Conservation (phyloP, 2,888 invertebrate species). For the Drosophila aldrichi region DNA sequence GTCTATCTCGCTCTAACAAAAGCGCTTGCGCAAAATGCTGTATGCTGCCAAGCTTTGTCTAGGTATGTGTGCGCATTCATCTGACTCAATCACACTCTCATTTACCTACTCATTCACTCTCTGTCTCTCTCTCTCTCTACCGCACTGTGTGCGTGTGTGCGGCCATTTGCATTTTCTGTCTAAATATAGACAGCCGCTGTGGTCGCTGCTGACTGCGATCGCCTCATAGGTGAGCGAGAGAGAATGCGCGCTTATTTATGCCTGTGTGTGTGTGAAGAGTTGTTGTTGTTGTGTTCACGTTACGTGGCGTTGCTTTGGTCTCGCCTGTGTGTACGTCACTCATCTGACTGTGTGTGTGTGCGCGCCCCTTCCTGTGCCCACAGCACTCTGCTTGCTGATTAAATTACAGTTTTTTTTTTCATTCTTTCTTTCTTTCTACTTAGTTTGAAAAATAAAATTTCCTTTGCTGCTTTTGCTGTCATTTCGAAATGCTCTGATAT, state of each 20-base stretch:
- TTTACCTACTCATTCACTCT: conserved; percentile 4
- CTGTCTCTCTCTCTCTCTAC: neutral
- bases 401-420: conserved; percentile 66
- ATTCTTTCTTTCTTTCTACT: conserved; percentile 15
- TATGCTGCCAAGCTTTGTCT: conserved; percentile 37
- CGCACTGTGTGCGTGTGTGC: conserved; percentile 28
- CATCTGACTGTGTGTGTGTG: conserved; percentile 19
- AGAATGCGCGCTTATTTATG: neutral
- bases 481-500: conserved; percentile 41
- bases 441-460: conserved; percentile 42
- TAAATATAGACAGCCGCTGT: conserved; percentile 72
- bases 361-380: conserved; percentile 26
- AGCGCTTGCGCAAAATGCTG: conserved; percentile 66
- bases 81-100: conserved; percentile 27
- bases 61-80: conserved; percentile 31
- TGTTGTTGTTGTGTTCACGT: conserved; percentile 33
- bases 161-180: conserved; percentile 80
- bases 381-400: conserved; percentile 61
- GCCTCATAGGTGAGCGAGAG: conserved; percentile 46
- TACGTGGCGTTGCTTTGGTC: conserved; percentile 69
- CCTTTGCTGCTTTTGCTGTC: conserved; percentile 8
- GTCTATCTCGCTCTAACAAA: neutral
- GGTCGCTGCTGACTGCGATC: conserved; percentile 38
- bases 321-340: conserved; percentile 53
- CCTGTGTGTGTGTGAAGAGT: conserved; percentile 24